phyloP scores from a whole-genome alignment of 2,113 vertebrate species.

The Hipposideros armiger region DNA sequence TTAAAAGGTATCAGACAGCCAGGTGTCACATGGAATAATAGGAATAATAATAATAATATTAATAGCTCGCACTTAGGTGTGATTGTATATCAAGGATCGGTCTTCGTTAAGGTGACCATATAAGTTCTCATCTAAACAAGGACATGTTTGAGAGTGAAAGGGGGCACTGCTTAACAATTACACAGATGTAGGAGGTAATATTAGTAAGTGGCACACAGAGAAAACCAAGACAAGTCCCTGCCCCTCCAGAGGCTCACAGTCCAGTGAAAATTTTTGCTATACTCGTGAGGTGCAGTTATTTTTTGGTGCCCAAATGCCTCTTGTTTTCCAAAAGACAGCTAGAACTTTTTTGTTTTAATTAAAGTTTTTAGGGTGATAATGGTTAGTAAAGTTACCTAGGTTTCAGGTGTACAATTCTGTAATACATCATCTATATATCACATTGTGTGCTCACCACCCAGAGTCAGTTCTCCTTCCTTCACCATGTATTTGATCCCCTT shows the following conservation, averaged over 20 bases:
- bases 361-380: too few species aligned
- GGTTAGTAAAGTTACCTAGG: too few species aligned
- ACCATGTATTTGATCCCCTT: too few species aligned
- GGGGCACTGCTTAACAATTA: neutral
- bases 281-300: neutral
- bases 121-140: constrained; percentile 10
- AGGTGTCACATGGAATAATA: neutral
- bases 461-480: too few species aligned
- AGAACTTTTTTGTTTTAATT: neutral
- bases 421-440: too few species aligned
- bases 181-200: neutral
- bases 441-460: too few species aligned
- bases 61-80: neutral
- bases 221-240: neutral
- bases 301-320: neutral
- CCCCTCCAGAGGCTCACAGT: neutral
- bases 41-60: neutral
- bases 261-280: neutral
- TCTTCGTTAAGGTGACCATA: neutral
- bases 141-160: neutral
- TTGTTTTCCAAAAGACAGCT: constrained; percentile 5
- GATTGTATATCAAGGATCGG: neutral
- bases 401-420: too few species aligned
- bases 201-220: neutral
- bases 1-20: neutral